Conservation (phyloP, 2,888 invertebrate species). For the Cistogaster globosa region DNA sequence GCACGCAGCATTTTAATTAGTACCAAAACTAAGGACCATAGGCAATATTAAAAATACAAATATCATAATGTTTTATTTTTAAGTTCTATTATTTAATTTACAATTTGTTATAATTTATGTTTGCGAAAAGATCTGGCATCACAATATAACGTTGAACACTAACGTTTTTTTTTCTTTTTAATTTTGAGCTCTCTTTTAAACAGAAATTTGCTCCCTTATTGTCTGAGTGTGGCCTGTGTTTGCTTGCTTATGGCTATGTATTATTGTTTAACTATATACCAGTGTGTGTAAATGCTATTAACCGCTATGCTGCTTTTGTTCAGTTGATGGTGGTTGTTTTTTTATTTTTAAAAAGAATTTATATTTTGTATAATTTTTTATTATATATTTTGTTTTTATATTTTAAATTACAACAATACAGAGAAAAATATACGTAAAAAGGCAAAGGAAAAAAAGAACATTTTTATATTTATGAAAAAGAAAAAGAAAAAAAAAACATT, state of each 20-base stretch:
- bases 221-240: slow-evolving; percentile 1
- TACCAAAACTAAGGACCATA: no score
- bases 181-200: slow-evolving; percentile 57
- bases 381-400: slow-evolving; percentile 52
- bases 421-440: slow-evolving; percentile 39
- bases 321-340: slow-evolving; percentile 52
- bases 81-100: no score
- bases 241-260: not conserved
- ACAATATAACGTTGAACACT: slow-evolving; percentile 22
- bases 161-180: slow-evolving; percentile 30
- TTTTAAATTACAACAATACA: slow-evolving; percentile 54
- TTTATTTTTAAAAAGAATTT: slow-evolving; percentile 50
- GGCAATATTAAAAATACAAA: no score
- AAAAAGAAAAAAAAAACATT: slow-evolving; percentile 34
- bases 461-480: slow-evolving; percentile 57
- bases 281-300: slow-evolving; percentile 52
- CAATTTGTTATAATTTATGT: not conserved
- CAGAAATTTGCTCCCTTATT: slow-evolving; percentile 32
- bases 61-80: no score
- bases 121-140: slow-evolving; percentile 40
- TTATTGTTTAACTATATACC: not conserved
- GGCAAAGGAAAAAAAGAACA: slow-evolving; percentile 23
- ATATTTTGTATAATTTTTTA: slow-evolving; percentile 30
- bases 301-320: slow-evolving; percentile 59
- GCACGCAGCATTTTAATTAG: no score